Conservation (phyloP, 2,113 vertebrate genomes). For the Lepus europaeus region DNA sequence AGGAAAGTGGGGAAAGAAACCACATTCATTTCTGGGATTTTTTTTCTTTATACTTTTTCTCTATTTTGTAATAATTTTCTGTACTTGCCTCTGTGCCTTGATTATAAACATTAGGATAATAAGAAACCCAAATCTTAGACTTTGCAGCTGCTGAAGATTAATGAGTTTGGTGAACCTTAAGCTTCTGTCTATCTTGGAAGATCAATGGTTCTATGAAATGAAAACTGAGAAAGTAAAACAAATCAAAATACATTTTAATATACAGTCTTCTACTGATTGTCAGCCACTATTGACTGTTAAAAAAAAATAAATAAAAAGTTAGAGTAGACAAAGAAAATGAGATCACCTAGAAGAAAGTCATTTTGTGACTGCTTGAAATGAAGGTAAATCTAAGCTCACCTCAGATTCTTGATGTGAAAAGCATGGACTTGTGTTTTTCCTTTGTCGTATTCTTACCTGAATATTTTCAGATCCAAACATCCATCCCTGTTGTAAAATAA, state of each 20-base stretch:
- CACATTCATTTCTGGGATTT: neutral
- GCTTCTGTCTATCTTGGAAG: neutral
- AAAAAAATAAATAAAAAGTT: slow-evolving; percentile 4
- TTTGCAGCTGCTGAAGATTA: neutral
- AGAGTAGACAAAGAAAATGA: neutral
- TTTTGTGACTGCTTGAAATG: neutral
- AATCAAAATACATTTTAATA: neutral
- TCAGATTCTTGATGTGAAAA: neutral
- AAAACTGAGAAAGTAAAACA: slow-evolving; percentile 45
- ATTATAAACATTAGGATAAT: neutral
- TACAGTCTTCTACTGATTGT: neutral
- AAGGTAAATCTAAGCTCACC: neutral
- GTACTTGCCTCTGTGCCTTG: neutral
- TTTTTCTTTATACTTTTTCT: slow-evolving; percentile 24
- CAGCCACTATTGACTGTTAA: neutral
- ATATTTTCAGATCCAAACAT: neutral
- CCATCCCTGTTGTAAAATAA: neutral
- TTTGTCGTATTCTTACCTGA: neutral
- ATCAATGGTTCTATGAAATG: neutral
- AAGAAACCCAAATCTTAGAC: neutral
- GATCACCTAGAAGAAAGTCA: neutral
- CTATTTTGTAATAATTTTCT: neutral
- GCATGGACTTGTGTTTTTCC: neutral
- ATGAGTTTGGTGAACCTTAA: neutral
- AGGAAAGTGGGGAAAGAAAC: neutral